phyloP scores from a whole-genome alignment of 2,113 vertebrate species.

The Xenus cinereus region DNA sequence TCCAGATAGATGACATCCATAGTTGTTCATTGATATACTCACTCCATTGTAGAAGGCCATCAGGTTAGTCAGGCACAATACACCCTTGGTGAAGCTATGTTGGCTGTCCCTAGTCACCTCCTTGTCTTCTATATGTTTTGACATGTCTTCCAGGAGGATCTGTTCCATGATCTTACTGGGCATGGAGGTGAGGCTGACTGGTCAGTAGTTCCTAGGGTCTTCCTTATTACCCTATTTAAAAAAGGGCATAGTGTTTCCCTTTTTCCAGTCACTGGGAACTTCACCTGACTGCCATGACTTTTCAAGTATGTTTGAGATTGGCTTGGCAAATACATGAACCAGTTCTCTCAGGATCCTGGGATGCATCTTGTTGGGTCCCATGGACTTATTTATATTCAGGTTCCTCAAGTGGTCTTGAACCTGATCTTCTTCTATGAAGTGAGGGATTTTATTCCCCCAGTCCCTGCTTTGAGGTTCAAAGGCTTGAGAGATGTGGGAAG shows the following conservation, averaged over 20 bases:
- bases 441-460: neutral
- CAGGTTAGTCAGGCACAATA: neutral
- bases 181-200: neutral
- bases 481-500: neutral
- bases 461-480: neutral
- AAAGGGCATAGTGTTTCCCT: neutral
- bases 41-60: neutral
- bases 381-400: neutral
- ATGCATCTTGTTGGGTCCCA: neutral
- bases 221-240: neutral
- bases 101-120: neutral
- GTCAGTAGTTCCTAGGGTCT: neutral
- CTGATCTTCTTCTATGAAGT: neutral
- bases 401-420: neutral
- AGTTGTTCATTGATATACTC: neutral
- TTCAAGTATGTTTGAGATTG: neutral
- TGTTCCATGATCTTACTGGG: neutral
- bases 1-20: neutral
- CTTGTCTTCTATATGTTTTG: neutral
- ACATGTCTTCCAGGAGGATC: neutral
- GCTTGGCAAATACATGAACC: neutral
- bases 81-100: neutral
- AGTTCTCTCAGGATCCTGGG: too few relatives aligned
- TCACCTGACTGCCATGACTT: neutral
- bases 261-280: neutral